Percentiles rank a stretch among this genome's conserved stretches.
Evolutionary conservation across 2,888 invertebrate species (phyloP).

Genomic region (Athalia circularis): DNA sequence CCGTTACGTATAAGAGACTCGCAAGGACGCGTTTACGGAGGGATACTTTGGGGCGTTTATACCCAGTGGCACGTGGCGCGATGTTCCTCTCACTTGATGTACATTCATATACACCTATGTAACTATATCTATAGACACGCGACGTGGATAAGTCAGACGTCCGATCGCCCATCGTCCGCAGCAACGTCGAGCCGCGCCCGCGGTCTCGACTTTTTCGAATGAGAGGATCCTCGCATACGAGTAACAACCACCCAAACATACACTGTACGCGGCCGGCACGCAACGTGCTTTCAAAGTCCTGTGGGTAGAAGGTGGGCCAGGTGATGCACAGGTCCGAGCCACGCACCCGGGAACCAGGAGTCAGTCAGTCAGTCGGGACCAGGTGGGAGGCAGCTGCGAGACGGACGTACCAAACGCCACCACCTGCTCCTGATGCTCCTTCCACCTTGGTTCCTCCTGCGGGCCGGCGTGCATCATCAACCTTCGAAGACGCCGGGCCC

Average conservation of each 20-base stretch:
- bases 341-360: conserved; percentile 44
- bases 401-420: conserved; percentile 59
- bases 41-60: too few relatives aligned
- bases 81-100: conserved; percentile 19
- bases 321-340: conserved; percentile 39
- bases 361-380: conserved; percentile 54
- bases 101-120: neutral
- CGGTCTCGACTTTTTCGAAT: neutral
- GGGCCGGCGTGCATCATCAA: conserved; percentile 11
- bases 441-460: conserved; percentile 23
- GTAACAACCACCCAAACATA: conserved; percentile 22
- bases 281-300: neutral
- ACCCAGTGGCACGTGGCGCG: conserved; percentile 13
- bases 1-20: too few relatives aligned
- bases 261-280: conserved; percentile 4
- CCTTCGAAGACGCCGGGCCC: conserved; percentile 28
- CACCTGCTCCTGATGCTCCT: conserved; percentile 24
- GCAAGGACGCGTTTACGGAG: too few relatives aligned
- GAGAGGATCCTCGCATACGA: too few relatives aligned
- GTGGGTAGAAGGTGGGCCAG: conserved; percentile 11
- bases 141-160: conserved; percentile 5
- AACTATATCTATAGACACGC: neutral
- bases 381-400: conserved; percentile 74
- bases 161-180: too few relatives aligned
- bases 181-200: neutral